Base-by-base conservation (phyloP, 1,140 invertebrate genomes). In the Mycetomoellerius zeteki region DNA sequence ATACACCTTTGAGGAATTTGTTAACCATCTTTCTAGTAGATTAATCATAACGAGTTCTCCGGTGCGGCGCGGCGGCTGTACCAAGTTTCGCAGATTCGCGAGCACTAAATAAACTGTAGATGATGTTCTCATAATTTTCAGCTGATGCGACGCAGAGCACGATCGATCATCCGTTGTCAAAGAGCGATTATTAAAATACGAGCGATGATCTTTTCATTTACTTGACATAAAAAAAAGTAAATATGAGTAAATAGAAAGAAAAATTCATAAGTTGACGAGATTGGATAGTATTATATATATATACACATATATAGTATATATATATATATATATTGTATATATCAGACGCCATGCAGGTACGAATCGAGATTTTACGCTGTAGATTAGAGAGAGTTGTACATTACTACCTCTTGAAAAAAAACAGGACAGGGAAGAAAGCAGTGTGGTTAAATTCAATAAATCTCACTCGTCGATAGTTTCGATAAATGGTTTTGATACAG, bases 381-480 rank as follows among this genome's bases (percentile, higher is more conserved):
- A 54, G 19, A 60, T 84, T 82, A 84, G 54, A 73, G 80, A 60
- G 54, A 37, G 47, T 64, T 24, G 62, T 27, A 47, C 65, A 54
- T 73, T 58, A 37, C 54, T 67, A 73, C 54, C 69, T 82, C 80
- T 65, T 52, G 52, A 56, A 71, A 71, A 62, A 62, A 50, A 19
- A n/a, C 6, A 50, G 3, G 12, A 52, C 16, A 30, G 10, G 30
- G 12, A 21, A 37, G 30, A 10, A 76, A 64, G 19, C 84, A 30
- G 37, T 81, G 85, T 58, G 64, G 82, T 64, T 65, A 77, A 54
- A 89, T 86, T 87, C 88, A 89, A 91, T 92, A 90, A 92, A 92
- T 92, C 89, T 88, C 75, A 75, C 50, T 71, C 87, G 85, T 50
- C 87, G 89, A 90, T 92, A 89, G 77, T 78, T 75, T 87, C 91